Evolutionary conservation across 2,113 vertebrate genomes (phyloP).

Genomic region (Coreoperca whiteheadi): DNA sequence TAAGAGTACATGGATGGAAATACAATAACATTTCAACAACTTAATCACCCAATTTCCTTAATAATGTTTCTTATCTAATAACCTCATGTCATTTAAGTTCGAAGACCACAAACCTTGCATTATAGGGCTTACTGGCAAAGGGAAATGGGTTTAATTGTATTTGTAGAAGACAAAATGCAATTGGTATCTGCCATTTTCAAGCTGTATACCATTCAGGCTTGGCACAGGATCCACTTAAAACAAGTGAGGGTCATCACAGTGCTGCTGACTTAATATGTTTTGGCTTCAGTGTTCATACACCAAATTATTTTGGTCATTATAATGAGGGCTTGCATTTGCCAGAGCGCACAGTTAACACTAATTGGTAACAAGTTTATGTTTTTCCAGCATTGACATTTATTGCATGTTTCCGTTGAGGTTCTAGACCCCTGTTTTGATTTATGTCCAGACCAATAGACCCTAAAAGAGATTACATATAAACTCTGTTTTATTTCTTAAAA

Average conservation of each 20-base stretch:
- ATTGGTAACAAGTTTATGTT: slow-evolving; percentile 76
- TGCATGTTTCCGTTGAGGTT: slow-evolving; percentile 45
- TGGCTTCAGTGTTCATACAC: slow-evolving; percentile 58
- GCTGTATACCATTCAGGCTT: slow-evolving; percentile 37
- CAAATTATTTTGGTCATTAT: slow-evolving; percentile 70
- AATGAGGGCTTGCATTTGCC: slow-evolving; percentile 66
- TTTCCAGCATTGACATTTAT: slow-evolving; percentile 66
- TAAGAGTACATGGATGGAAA: background rate
- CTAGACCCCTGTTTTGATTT: slow-evolving; percentile 38
- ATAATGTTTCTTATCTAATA: slow-evolving; percentile 7
- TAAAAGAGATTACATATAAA: slow-evolving; percentile 11
- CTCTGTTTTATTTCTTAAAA: slow-evolving; percentile 2
- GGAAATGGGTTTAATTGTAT: slow-evolving; percentile 32
- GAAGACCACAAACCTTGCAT: background rate
- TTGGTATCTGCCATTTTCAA: slow-evolving; percentile 28
- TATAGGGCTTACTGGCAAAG: background rate
- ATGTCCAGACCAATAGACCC: slow-evolving; percentile 37
- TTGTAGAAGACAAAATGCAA: background rate
- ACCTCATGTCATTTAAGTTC: slow-evolving; percentile 2
- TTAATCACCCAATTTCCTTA: slow-evolving; percentile 30
- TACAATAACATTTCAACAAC: slow-evolving; percentile 13
- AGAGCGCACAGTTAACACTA: slow-evolving; percentile 72
- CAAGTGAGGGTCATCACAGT: slow-evolving; percentile 52
- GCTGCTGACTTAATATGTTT: slow-evolving; percentile 62
- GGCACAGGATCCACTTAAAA: slow-evolving; percentile 32